Base-by-base conservation (phyloP, 2,113 vertebrate genomes). In the Tinamus guttatus region DNA sequence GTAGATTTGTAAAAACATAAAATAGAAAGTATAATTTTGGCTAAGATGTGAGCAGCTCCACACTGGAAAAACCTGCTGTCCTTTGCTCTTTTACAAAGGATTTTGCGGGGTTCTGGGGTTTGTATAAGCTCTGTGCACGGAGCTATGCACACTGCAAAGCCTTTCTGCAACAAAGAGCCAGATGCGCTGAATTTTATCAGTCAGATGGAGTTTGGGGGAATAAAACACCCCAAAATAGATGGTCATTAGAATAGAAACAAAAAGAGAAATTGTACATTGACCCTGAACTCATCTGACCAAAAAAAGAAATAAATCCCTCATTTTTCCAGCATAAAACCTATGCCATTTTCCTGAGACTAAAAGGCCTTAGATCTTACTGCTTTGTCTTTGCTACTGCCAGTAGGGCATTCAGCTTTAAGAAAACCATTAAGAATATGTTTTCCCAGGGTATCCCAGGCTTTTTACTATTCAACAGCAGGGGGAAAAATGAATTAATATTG, bases 181-280 rank as follows among this genome's bases (percentile, higher is more conserved):
- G 92, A 93, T 75, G 74, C 36, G 0, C 58, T 4, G 24, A 89
- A 40, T 32, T 64, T 84, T 75, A 89, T 68, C 81, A 56, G 86
- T 96, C 77, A 81, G 90, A 90, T 52, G 20, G 69, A 82, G 77
- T 92, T 89, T 82, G 79, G 89, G 88, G 89, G n/a, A 94, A 96
- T 81, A 86, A 96, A 94, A 2, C 73, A 87, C 89, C 93, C 93
- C 82, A 81, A 96, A 95, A 95, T 38, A 86, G 76, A 40, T 83
- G 89, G 73, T 49, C 91, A 95, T 58, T 96, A 90, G 93, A 96
- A 90, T 95, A 97, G 96, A 96, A 96, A 96, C 82, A 96, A 92
- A 96, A 95, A 89, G 91, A 96, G 87, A 94, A 96, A 86, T 93
- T 95, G 91, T 95, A 96, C 95, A 95, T 88, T 97, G 93, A 97